Conservation (phyloP, 1,140 invertebrate species). For the Maconellicoccus hirsutus region DNA sequence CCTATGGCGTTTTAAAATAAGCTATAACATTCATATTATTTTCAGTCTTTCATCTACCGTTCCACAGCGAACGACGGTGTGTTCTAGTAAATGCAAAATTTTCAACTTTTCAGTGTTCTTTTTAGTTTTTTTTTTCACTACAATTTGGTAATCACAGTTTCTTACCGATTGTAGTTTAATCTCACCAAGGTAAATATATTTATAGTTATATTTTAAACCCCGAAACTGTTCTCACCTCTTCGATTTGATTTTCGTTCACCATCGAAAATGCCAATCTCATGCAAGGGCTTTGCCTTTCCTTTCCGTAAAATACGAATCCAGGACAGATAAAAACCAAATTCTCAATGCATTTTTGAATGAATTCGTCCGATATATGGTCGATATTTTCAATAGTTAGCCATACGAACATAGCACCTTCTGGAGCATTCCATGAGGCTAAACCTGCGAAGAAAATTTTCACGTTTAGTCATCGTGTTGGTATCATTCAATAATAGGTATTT, state of each 20-base stretch:
- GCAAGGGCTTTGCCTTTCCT: neutral
- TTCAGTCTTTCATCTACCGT: neutral
- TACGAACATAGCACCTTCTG: slow-evolving; percentile 1
- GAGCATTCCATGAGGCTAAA: neutral
- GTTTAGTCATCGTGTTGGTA: no score
- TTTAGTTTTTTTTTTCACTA: neutral
- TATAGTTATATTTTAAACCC: neutral
- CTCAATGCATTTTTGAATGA: neutral
- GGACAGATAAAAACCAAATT: neutral
- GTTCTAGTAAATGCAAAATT: neutral
- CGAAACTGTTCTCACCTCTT: slow-evolving; percentile 1
- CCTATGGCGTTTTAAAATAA: neutral
- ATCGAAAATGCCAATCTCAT: neutral
- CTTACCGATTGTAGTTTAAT: neutral
- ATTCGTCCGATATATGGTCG: neutral
- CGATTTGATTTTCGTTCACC: neutral
- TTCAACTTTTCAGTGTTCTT: neutral
- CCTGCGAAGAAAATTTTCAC: neutral
- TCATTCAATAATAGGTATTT: no score
- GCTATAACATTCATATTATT: neutral
- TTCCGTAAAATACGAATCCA: neutral
- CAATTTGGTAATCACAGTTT: neutral
- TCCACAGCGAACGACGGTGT: neutral
- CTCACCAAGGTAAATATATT: slow-evolving; percentile 1
- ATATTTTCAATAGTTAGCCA: neutral